Conservation (phyloP, 2,888 invertebrate genomes). For the Argyresthia albistria region DNA sequence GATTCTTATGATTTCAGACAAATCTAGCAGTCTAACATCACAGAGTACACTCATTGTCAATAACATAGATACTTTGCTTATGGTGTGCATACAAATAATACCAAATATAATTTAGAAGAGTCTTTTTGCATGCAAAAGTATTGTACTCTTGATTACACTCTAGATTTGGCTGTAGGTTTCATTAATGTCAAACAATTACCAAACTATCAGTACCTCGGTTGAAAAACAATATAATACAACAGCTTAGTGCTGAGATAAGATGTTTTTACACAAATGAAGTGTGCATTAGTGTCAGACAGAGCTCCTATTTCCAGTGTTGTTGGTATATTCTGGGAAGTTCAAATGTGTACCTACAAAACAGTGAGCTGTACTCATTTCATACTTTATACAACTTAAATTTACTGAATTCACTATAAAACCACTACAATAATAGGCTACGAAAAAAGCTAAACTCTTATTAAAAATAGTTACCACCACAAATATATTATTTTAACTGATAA, state of each 20-base stretch:
- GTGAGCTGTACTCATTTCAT: slow-evolving; percentile 39
- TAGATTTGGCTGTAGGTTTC: too few species aligned
- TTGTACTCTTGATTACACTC: too few species aligned
- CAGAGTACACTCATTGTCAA: slow-evolving; percentile 10
- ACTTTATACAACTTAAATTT: slow-evolving; percentile 53
- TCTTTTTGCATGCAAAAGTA: not conserved
- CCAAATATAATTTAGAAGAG: not conserved
- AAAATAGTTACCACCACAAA: slow-evolving; percentile 29
- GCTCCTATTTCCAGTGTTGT: slow-evolving; percentile 13
- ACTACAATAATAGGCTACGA: slow-evolving; percentile 32
- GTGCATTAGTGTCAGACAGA: not conserved
- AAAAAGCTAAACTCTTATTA: slow-evolving; percentile 23
- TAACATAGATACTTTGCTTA: not conserved
- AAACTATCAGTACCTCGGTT: not conserved
- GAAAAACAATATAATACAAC: not conserved
- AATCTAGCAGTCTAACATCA: slow-evolving; percentile 37
- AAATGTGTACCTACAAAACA: slow-evolving; percentile 21
- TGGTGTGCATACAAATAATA: slow-evolving; percentile 1
- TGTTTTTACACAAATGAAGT: slow-evolving; percentile 10
- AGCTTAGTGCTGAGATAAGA: not conserved
- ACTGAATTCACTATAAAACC: slow-evolving; percentile 23
- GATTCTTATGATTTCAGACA: slow-evolving; percentile 48
- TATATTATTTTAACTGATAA: too few species aligned
- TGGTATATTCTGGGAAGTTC: slow-evolving; percentile 17
- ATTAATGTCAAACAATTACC: too few species aligned